Evolutionary conservation across 2,888 invertebrate genomes (phyloP).

Genomic region (Nasonovia ribisnigri): DNA sequence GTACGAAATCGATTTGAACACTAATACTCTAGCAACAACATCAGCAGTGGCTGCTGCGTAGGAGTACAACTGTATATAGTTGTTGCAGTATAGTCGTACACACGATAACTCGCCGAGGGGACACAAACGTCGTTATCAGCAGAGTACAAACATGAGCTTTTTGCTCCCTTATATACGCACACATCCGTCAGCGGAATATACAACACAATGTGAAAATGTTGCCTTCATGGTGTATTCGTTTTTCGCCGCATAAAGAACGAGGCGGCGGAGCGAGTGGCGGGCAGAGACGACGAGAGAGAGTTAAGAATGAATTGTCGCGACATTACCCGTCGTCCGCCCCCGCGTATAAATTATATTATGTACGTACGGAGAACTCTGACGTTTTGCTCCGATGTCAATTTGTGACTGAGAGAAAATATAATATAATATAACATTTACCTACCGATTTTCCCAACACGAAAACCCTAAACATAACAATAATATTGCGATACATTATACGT

Average conservation of each 20-base stretch:
- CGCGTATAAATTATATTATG: not conserved
- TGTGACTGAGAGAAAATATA: constrained; percentile 4
- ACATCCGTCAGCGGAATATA: constrained; percentile 13
- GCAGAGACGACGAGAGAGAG: not conserved
- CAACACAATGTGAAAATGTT: constrained; percentile 43
- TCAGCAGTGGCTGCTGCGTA: too few species aligned
- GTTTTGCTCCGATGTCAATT: constrained; percentile 21
- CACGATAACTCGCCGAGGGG: constrained; percentile 35
- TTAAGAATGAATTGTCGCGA: constrained; percentile 12
- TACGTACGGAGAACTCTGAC: not conserved
- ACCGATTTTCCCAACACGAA: not conserved
- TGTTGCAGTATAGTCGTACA: not conserved
- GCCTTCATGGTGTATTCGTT: constrained; percentile 52
- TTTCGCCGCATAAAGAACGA: constrained; percentile 26
- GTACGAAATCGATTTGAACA: constrained; percentile 40
- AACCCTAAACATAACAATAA: not conserved
- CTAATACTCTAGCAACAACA: constrained; percentile 13
- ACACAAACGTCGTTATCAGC: constrained; percentile 56
- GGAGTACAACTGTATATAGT: too few species aligned
- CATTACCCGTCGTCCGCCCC: not conserved
- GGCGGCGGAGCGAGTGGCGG: not conserved
- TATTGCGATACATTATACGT: not conserved
- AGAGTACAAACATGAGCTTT: constrained; percentile 58
- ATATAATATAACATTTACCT: not conserved
- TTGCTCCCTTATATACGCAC: constrained; percentile 18